phyloP scores from a whole-genome alignment of 2,113 vertebrate species.

The Callopanchax toddi region DNA sequence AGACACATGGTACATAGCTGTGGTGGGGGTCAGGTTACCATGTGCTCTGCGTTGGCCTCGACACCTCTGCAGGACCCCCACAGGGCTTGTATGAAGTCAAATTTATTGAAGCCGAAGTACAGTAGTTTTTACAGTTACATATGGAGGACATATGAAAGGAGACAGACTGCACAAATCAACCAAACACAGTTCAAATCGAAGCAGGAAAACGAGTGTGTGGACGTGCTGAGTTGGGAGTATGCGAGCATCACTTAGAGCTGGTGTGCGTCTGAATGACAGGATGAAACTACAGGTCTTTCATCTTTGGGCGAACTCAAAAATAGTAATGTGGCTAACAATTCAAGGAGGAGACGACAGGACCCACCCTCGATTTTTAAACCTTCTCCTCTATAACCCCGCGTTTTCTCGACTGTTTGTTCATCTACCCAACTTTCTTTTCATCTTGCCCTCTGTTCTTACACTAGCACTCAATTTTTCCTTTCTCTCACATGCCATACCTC shows the following conservation, averaged over 20 bases:
- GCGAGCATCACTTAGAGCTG: constrained; percentile 10
- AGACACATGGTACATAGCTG: constrained; percentile 35
- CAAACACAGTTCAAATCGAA: constrained; percentile 53
- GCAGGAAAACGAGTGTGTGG: constrained; percentile 6
- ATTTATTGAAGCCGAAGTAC: constrained; percentile 56
- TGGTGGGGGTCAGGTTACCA: constrained; percentile 59
- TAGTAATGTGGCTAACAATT: constrained; percentile 39
- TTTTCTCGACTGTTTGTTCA: constrained; percentile 10
- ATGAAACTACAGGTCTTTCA: constrained; percentile 58
- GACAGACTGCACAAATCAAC: constrained; percentile 58
- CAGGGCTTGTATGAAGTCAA: constrained; percentile 43
- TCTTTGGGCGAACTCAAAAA: constrained; percentile 50
- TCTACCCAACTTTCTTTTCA: constrained; percentile 48
- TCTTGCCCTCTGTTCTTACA: constrained; percentile 40
- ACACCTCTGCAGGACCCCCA: constrained; percentile 56
- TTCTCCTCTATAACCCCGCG: not conserved
- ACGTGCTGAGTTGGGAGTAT: constrained; percentile 20
- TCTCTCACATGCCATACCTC: constrained; percentile 20
- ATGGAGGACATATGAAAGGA: constrained; percentile 68
- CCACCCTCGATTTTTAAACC: constrained; percentile 16
- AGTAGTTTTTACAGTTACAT: constrained; percentile 68
- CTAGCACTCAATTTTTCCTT: constrained; percentile 26
- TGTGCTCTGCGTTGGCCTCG: constrained; percentile 50
- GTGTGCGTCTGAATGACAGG: constrained; percentile 25
- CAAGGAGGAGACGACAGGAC: constrained; percentile 53